Base-by-base conservation (phyloP, 2,797 vertebrate species). In the Trachurus trachurus region DNA sequence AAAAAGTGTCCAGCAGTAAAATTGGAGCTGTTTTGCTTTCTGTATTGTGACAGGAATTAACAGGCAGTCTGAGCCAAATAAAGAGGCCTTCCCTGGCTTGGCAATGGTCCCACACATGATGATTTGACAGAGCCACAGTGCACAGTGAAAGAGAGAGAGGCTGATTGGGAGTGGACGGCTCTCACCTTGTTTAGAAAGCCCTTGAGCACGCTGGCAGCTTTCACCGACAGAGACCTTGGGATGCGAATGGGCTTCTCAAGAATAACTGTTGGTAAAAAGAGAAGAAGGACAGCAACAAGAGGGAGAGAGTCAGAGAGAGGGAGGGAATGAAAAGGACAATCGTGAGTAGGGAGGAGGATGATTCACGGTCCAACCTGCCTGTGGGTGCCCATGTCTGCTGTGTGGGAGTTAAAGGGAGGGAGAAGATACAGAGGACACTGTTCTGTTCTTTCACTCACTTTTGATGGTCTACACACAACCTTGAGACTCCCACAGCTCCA, bases 141-240 rank as follows among this genome's bases (percentile, higher is more conserved):
- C 22, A 49, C 15, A 3, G 50, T 9, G 29, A 63, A 61, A 26
- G 34, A 4, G 45, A 10, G 42, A 9, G 44, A 2, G 22, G 42
- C 7, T 76, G 73, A 74, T 2, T 71, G 76, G 80, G 75, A 76
- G 62, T 60, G 72, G 68, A 78, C 64, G 15, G 60, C 68, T 90
- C 93, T 91, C 95, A 99, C 98, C 98, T 99, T 99, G 94, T 99
- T 99, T 87, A 99, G 95, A 96, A 99, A 99, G 88, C 98, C 98
- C 93, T 99, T 99, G 87, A 99, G 93, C 88, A 99, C 98, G 57
- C 98, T 97, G 86, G 98, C 98, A 86, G 98, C 98, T 94, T 99
- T 99, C 90, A 99, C 98, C 1, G 98, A 99, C 83, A 99, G 95
- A 91, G 99, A 99, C 84, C 98, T 96, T 82, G 98, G 98, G 83